Evolutionary conservation across 2,797 vertebrate species (phyloP), one percentile per base, ranked within the genome.

Genomic region (Myripristis murdjan): DNA sequence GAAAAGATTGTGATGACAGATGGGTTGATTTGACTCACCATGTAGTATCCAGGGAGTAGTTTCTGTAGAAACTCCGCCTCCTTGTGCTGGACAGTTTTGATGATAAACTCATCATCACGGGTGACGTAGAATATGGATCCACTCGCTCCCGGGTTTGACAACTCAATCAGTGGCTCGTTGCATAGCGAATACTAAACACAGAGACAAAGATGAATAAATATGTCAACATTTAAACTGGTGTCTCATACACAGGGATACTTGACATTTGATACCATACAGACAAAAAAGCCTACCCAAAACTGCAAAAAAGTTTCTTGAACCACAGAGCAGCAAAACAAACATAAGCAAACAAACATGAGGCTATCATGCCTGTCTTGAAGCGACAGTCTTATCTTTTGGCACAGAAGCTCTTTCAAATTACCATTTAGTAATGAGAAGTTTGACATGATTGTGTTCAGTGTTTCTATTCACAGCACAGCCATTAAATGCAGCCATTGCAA

Each of bases 61-160:
- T 99, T 99, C 95, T 99, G 98, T 1, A 99, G 92, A 85, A 99
- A 99, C 89, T 99, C 97, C 0, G 98, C 98, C 84, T 99, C 98
- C 78, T 99, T 99, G 86, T 98, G 97, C 93, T 95, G 96, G 62
- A 99, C 97, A 0, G 98, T 99, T 92, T 99, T 99, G 79, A 99
- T 96, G 91, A 99, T 99, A 89, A 99, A 99, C 85, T 99, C 98
- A 0, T 99, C 98, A 0, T 99, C 98, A 0, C 96, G 95, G 67
- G 97, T 99, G 52, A 99, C 96, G 2, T 99, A 99, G 92, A 99
- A 99, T 26, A 99, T 96, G 51, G 98, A 99, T 60, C 98, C 98
- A 0, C 98, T 99, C 37, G 97, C 98, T 1, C 98, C 97, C 0
- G 98, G 98, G 88, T 99, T 99, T 0, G 97, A 97, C 49, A 99